Percentiles rank a stretch among this genome's conserved stretches.
Evolutionary conservation across 1,140 invertebrate species (phyloP).

Genomic region (Popillia japonica): DNA sequence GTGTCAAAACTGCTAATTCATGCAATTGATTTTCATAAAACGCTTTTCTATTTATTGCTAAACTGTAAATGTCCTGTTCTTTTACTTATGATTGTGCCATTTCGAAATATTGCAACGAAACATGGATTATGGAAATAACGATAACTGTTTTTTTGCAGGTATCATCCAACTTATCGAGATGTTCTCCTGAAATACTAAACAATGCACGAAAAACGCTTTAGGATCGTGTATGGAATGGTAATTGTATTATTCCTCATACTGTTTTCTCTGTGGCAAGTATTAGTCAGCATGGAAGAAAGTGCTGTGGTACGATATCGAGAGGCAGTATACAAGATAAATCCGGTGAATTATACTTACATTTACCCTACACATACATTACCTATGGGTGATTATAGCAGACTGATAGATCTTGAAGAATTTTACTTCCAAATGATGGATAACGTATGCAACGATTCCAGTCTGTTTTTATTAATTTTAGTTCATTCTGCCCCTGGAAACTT

Average conservation of each 20-base stretch:
- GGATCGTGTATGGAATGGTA: background rate
- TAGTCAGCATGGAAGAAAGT: background rate
- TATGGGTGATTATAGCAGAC: constrained; percentile 51
- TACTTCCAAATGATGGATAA: constrained; percentile 53
- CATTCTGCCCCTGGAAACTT: constrained; percentile 74
- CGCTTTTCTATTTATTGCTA: too few relatives aligned
- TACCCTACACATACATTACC: constrained; percentile 47
- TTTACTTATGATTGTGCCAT: too few relatives aligned
- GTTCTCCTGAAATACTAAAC: background rate
- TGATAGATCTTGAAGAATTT: constrained; percentile 54
- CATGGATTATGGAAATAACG: background rate
- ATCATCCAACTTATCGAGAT: constrained; percentile 17
- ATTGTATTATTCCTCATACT: background rate
- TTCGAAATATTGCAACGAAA: background rate
- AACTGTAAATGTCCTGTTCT: too few relatives aligned
- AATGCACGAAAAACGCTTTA: constrained; percentile 27
- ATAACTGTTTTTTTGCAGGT: background rate
- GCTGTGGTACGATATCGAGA: background rate
- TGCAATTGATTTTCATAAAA: too few relatives aligned
- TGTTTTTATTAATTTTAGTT: constrained; percentile 70
- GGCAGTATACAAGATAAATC: constrained; percentile 42
- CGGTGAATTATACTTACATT: constrained; percentile 43
- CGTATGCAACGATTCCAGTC: constrained; percentile 51
- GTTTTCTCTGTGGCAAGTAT: background rate
- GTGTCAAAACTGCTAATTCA: too few relatives aligned